These are phyloP conservation scores for Pontoporia blainvillei DNA, from an alignment of 2,113 vertebrate genomes.

Conservation along the genomic window DNA sequence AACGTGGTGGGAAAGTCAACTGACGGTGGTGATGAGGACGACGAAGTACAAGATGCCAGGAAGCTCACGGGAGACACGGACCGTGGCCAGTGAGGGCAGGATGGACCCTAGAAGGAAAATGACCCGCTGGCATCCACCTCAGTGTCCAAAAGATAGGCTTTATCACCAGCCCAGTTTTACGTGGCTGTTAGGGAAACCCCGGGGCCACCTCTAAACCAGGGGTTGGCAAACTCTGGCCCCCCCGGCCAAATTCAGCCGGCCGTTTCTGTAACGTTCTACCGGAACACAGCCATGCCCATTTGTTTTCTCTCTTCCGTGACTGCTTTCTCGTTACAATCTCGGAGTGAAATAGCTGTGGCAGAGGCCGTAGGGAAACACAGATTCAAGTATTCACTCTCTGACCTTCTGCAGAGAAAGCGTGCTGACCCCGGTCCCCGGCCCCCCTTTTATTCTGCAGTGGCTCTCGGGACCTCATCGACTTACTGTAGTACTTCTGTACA, in stretches of 20 bases:
- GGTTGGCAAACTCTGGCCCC: accelerated
- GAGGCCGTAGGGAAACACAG: accelerated
- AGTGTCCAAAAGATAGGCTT: not conserved
- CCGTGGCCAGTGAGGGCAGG: not conserved
- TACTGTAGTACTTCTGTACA: accelerated
- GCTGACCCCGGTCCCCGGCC: not conserved
- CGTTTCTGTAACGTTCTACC: not conserved
- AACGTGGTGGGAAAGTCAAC: accelerated
- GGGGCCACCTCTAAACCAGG: not conserved
- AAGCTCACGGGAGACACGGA: accelerated
- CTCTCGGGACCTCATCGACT: accelerated
- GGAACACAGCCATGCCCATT: not conserved
- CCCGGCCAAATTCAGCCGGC: accelerated
- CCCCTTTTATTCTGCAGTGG: not conserved
- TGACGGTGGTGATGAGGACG: accelerated
- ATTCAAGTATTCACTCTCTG: accelerated
- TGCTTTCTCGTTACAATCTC: accelerated
- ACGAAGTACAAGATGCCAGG: accelerated
- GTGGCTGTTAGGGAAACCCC: not conserved
- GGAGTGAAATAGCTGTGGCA: accelerated
- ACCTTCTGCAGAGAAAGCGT: accelerated
- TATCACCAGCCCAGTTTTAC: not conserved
- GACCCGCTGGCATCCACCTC: accelerated
- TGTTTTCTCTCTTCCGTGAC: accelerated
- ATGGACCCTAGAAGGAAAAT: not conserved